A percentile compares a stretch with the other conserved stretches of the same genome.
Conservation (phyloP, 2,888 invertebrate species). For the Clepsis dumicolana region DNA sequence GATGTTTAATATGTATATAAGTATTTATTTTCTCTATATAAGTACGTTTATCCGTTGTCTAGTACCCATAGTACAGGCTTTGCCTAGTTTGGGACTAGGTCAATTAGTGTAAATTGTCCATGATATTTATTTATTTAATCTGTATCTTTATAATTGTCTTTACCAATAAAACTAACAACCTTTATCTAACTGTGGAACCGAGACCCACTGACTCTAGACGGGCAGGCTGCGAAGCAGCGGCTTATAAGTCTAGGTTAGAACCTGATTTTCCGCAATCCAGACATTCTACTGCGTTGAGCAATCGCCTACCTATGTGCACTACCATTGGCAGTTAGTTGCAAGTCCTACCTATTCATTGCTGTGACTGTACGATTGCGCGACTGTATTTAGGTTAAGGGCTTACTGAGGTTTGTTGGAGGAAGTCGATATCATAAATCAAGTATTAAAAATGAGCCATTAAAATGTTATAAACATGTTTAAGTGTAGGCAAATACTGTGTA, state of each 20-base stretch:
- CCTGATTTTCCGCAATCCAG: constrained; percentile 76
- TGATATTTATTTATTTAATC: too few species aligned
- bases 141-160: too few species aligned
- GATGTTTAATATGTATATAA: too few species aligned
- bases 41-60: too few species aligned
- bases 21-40: too few species aligned
- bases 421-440: background rate
- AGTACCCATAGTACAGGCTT: too few species aligned
- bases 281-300: constrained; percentile 68
- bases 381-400: constrained; percentile 1
- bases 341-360: too few species aligned
- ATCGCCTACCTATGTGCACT: constrained; percentile 44
- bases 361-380: background rate
- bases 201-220: constrained; percentile 17
- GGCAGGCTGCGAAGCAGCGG: background rate
- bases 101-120: too few species aligned
- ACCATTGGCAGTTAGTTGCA: background rate
- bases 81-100: too few species aligned
- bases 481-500: too few species aligned
- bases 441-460: background rate
- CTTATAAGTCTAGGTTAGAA: constrained; percentile 59
- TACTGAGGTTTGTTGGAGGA: background rate
- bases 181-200: background rate
- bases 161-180: too few species aligned
- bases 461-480: too few species aligned